Evolutionary conservation across 2,113 vertebrate species (phyloP), one percentile per base, ranked within the genome.

Genomic region (Neodon shergylaensis): DNA sequence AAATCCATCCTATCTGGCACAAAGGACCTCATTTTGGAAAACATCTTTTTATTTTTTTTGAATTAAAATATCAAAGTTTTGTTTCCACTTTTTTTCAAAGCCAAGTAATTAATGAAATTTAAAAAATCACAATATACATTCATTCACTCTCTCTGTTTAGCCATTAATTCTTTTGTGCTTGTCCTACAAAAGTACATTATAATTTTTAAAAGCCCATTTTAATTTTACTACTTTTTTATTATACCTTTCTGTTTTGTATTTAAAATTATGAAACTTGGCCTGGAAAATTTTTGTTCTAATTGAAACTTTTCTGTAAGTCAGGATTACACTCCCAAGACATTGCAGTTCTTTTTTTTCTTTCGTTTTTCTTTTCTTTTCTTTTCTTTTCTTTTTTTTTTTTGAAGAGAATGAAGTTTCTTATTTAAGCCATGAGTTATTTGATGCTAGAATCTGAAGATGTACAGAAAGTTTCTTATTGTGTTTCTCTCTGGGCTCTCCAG

Each of bases 261-360:
- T 95, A 77, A 89, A 94, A 95, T 94, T 93, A 87, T 19, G 95
- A 92, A 95, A 52, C 85, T 63, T 82, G 61, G n/a, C 91, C 42
- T 58, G 12, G n/a, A 83, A 39, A 91, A 91, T 92, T 73, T 93
- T 68, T 93, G 44, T n/a, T 94, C 10, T 95, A 83, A 92, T 42
- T 77, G 73, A 96, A 52, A 26, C 61, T 33, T 83, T 86, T 94
- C 17, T 88, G 22, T 86, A 72, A 72, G 33, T 93, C 63, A 96
- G 14, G n/a, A 86, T 92, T 74, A 24, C 78, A 33, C 61, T 68
- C 21, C 2, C 5, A 83, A 28, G 58, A 63, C 31, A 93, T 28
- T 84, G 36, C 44, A 42, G 47, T 4, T 8, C 31, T 88, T 94
- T 91, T 13, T 2, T 49, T 49, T 13, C 49, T 49, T 49, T 49